Evolutionary conservation across 1,140 invertebrate genomes (phyloP), one percentile per base, ranked within the genome.

Genomic region (Delia radicum): DNA sequence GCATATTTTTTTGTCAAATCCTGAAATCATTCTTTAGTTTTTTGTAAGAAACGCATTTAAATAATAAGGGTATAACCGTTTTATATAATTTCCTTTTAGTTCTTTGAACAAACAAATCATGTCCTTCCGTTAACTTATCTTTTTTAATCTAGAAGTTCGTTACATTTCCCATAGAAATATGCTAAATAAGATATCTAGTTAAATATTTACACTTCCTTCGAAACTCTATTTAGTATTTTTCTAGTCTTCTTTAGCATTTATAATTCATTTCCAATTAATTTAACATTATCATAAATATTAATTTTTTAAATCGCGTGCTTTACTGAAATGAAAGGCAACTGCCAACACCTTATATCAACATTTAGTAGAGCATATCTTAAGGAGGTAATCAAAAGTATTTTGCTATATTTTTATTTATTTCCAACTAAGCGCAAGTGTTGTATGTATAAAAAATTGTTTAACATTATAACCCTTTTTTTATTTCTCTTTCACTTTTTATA

Each of bases 221-320:
- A n/a, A n/a, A n/a, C n/a, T n/a, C n/a, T n/a, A n/a, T n/a, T n/a
- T n/a, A n/a, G n/a, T n/a, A n/a, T n/a, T n/a, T n/a, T n/a, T n/a
- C n/a, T n/a, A n/a, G 6, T 10, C n/a, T 15, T 42, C 2, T 10
- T 42, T 42, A 13, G 37, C 37, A 42, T 10, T 4, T 33, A 33
- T 33, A 33, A 33, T 33, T 5, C 37, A 15, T 28, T 28, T 65
- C 15, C 62, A 65, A 65, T 65, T 65, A 65, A 65, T 29, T 65
- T 65, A 65, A 29, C 62, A 65, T 65, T 65, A 18, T 29, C 62
- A 65, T 65, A 26, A 65, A 65, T 65, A 29, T 29, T 65, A 29
- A 27, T 65, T n/a, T 29, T 55, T 65, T 4, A 65, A 65, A 65
- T 65, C 62, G 62, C 62, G 62, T 65, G 21, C 27, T 6, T 65